Base-by-base conservation (phyloP, 2,113 vertebrate genomes). In the Tyto alba region DNA sequence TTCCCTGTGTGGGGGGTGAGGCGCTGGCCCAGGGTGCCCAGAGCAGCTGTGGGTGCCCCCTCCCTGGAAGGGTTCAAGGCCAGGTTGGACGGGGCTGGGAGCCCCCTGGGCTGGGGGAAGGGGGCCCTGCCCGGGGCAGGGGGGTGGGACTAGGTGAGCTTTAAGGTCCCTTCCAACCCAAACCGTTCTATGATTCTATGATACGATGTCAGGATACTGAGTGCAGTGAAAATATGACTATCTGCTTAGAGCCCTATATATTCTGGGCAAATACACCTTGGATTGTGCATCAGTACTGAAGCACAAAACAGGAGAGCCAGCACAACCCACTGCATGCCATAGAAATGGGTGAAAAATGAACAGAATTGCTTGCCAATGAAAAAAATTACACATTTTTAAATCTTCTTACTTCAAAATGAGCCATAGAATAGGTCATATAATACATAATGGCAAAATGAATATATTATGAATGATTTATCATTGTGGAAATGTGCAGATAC, bases 381-480 rank as follows among this genome's bases (percentile, higher is more conserved):
- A 97, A 96, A 95, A 95, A 66, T 66, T 43, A 96, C 56, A 86
- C 85, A 96, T 97, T 98, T 98, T 96, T 62, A 96, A 96, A 97
- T 94, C 85, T 93, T 95, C 91, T 94, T 96, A 48, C 94, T 98
- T 97, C 94, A 97, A 95, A 98, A 97, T 97, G 96, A 98, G 87
- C 92, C 92, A 97, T 48, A 83, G 97, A 94, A 95, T 97, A 96
- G 94, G 92, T 95, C 96, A 95, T 82, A 93, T 93, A 95, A 97
- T 71, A 91, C 50, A 73, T 95, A 96, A 95, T 69, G 80, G 83
- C 76, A 95, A 97, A 97, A 97, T 96, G 85, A 95, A 98, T 97
- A 69, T 89, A 97, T 91, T 96, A 98, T 96, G 93, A 98, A 98
- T 97, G 96, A 98, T 97, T 97, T 96, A 98, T 98, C 85, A 91